These are phyloP conservation scores for Gracilinanus agilis DNA, from an alignment of 2,113 vertebrate species.

Conservation along the genomic window DNA sequence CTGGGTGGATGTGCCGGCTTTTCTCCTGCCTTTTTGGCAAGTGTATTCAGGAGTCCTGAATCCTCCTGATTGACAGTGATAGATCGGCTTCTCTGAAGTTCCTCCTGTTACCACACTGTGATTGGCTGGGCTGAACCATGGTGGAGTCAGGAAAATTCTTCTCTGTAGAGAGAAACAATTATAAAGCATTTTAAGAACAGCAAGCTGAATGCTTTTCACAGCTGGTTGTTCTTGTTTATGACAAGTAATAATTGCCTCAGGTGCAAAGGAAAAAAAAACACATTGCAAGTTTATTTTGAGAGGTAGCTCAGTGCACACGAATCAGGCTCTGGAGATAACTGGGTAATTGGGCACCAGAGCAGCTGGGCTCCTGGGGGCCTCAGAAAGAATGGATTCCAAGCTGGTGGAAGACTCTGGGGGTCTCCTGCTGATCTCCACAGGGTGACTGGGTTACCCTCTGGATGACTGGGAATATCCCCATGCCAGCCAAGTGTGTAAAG, in stretches of 20 bases:
- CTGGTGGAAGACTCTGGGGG: background rate
- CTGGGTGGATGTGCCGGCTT: background rate
- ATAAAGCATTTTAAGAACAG: conserved; percentile 71
- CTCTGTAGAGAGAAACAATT: conserved; percentile 64
- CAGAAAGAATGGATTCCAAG: background rate
- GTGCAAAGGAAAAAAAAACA: conserved; percentile 28
- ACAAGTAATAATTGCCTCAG: conserved; percentile 71
- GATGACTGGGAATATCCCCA: background rate
- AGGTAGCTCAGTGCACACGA: background rate
- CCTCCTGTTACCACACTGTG: background rate
- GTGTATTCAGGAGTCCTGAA: background rate
- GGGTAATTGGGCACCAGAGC: background rate
- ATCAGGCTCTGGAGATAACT: conserved; percentile 9
- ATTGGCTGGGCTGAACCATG: conserved; percentile 45
- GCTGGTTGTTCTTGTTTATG: conserved; percentile 78
- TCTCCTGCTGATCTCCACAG: background rate
- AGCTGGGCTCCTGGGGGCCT: accelerated
- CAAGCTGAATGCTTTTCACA: conserved; percentile 65
- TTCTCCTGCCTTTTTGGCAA: background rate
- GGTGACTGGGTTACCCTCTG: background rate
- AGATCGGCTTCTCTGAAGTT: conserved; percentile 56
- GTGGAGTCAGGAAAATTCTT: conserved; percentile 42
- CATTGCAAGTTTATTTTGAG: conserved; percentile 56
- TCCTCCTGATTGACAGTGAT: conserved; percentile 66
- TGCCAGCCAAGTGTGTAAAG: background rate